These are phyloP conservation scores for Bursaphelenchus okinawaensis DNA, from an alignment of 2,888 invertebrate species.

Conservation along the genomic window DNA sequence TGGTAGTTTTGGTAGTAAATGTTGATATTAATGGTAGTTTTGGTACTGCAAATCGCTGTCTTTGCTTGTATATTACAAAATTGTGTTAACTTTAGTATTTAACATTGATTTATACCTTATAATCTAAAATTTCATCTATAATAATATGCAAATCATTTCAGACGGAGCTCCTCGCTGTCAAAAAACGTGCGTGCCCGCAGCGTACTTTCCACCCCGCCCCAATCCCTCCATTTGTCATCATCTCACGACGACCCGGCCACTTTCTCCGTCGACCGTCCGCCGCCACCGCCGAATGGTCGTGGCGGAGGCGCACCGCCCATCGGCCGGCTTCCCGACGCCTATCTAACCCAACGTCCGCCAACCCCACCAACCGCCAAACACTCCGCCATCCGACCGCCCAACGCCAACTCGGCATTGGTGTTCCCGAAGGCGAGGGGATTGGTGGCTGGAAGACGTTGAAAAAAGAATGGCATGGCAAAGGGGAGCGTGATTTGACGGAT, in stretches of 20 bases:
- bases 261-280: not conserved
- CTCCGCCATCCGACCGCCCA: not conserved
- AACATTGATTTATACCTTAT: no score
- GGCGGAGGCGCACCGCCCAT: not conserved
- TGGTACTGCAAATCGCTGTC: no score
- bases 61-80: no score
- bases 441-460: constrained; percentile 9
- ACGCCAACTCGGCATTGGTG: constrained; percentile 1
- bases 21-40: no score
- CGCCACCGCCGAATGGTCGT: not conserved
- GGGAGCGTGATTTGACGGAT: no score
- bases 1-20: no score
- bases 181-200: constrained; percentile 57
- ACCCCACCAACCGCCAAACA: constrained; percentile 1
- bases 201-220: constrained; percentile 29
- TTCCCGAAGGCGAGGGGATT: constrained; percentile 36
- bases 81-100: no score
- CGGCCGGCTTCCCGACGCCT: not conserved
- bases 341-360: not conserved
- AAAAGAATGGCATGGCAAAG: no score
- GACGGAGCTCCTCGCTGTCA: constrained; percentile 38
- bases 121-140: no score
- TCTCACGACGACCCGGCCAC: not conserved
- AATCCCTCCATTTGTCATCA: not conserved
- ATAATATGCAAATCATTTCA: not conserved